Evolutionary conservation across 2,113 vertebrate genomes (phyloP), one percentile per base, ranked within the genome.

Genomic region (Sinocyclocheilus rhinocerous): DNA sequence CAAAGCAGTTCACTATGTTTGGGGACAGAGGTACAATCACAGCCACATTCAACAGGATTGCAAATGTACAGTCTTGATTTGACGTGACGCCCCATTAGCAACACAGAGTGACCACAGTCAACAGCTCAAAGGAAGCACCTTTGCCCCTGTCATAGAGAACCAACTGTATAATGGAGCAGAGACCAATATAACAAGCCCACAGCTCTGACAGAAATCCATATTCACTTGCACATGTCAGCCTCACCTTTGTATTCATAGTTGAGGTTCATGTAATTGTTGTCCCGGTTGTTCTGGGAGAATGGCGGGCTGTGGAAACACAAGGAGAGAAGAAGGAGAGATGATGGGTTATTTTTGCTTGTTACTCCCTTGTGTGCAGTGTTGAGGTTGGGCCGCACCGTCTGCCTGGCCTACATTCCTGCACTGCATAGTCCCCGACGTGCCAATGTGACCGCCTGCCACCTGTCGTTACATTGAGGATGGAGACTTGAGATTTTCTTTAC

Each of bases 231-330:
- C 13, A 16, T 50, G 42, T 52, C 80, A 61, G 26, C 84, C 93
- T 93, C 93, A 96, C 95, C 95, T 95, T 94, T 94, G 92, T 95
- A 95, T 89, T 95, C 94, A 75, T 93, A 95, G 93, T 91, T 94
- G 93, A 94, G 92, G 92, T 95, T 96, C 93, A 95, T 90, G 91
- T 94, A 95, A 91, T 95, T 95, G 90, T 95, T 95, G 92, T 96
- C 94, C 24, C 93, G 92, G 93, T 94, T 95, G 92, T 93, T 94
- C 91, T 95, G 95, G 13, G 94, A 93, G 89, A 93, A 95, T 50
- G 95, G 94, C 85, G 95, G 95, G 87, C 95, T 95, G 90, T 26
- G 83, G 91, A 83, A 92, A 86, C 83, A 91, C 42, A 67, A 57
- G 55, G 20, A 85, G 69, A 85, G 88, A 52, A 61, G 75, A 18